Evolutionary conservation across 1,140 invertebrate genomes (phyloP).

Genomic region (Teleogryllus occipitalis): DNA sequence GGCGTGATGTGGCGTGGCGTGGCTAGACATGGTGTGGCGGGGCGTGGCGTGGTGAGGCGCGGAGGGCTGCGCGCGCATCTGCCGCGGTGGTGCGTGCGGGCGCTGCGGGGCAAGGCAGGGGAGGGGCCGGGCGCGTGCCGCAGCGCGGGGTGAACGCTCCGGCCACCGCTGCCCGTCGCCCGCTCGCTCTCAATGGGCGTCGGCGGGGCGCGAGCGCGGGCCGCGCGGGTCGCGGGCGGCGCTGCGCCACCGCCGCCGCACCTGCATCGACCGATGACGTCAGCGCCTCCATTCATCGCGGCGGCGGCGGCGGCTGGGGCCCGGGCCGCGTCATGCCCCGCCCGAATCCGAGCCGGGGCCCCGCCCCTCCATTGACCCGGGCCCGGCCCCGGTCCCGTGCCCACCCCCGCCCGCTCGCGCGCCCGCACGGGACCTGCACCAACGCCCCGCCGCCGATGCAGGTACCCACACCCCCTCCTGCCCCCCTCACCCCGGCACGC

Average conservation of each 20-base stretch:
- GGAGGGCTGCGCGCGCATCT: too few relatives aligned
- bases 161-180: neutral
- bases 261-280: neutral
- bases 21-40: too few relatives aligned
- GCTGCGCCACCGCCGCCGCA: neutral
- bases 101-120: too few relatives aligned
- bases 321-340: neutral
- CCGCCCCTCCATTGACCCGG: neutral
- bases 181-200: neutral
- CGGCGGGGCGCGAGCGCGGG: neutral
- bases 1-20: too few relatives aligned
- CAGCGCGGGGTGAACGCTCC: neutral
- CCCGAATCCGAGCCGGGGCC: neutral
- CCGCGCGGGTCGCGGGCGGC: neutral
- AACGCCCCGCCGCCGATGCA: neutral
- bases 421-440: neutral
- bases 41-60: too few relatives aligned
- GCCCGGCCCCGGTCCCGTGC: too few relatives aligned
- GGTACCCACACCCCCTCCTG: neutral
- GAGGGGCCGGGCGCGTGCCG: neutral
- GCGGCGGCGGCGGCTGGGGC: too few relatives aligned
- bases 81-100: too few relatives aligned
- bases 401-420: neutral
- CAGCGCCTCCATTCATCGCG: neutral
- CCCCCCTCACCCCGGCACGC: neutral